A percentile compares a stretch with the other conserved stretches of the same genome.
phyloP scores from a whole-genome alignment of 2,888 invertebrate species.

The Tenthredo amoena region DNA sequence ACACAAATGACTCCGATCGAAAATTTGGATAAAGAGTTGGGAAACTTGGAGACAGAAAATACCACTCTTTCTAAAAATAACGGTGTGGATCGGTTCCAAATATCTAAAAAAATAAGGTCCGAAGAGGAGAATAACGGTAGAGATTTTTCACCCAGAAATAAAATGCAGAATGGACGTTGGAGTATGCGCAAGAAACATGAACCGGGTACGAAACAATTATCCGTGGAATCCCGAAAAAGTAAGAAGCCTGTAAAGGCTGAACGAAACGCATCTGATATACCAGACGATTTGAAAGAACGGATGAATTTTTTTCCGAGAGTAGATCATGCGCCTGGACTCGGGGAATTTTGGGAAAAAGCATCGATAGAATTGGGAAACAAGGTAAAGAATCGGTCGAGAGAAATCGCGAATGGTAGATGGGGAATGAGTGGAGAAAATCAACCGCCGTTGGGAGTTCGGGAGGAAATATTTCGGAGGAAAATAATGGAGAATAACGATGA shows the following conservation, averaged over 20 bases:
- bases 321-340: background rate
- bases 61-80: background rate
- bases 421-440: constrained; percentile 52
- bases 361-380: constrained; percentile 51
- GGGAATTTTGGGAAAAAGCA: constrained; percentile 18
- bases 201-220: background rate
- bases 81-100: background rate
- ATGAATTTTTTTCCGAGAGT: background rate
- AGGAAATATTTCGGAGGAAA: background rate
- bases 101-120: background rate
- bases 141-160: background rate
- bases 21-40: background rate
- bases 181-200: constrained; percentile 49
- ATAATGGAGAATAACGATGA: background rate
- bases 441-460: background rate
- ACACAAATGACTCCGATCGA: background rate
- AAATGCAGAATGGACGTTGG: constrained; percentile 54
- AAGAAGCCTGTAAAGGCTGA: background rate
- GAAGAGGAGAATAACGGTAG: background rate
- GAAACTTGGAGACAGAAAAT: background rate
- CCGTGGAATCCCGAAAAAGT: background rate
- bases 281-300: background rate
- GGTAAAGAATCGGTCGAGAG: constrained; percentile 50
- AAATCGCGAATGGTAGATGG: constrained; percentile 57
- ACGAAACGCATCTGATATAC: background rate